Base-by-base conservation (phyloP, 2,888 invertebrate genomes). In the Rhamphomyia laevipes region DNA sequence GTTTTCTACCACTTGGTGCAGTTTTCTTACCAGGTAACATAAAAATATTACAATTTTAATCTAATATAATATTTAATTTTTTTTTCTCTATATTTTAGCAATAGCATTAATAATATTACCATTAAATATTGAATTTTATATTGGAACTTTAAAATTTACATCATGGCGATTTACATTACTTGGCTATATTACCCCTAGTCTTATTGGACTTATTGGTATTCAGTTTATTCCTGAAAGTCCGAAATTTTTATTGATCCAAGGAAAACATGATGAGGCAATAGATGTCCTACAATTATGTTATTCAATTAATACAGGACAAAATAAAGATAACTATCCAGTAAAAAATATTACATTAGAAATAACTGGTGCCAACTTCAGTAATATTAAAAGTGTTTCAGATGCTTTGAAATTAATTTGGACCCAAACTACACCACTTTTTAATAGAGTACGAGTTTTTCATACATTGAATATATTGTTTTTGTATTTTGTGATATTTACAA, bases 91-190 rank as follows among this genome's bases (percentile, higher is more conserved):
- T 9, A 46, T 64, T 67, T n/a, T 64, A 79, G 85, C 77, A 45
- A 63, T 84, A 50, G 82, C 84, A 7, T 82, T 82, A 78, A 62
- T 77, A 1, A 75, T 87, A 11, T 74, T 87, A 1, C 86, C 86
- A 0, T 57, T 74, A 2, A 65, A 73, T 5, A 70, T 78, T 57
- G 65, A 74, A 0, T 56, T 72, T 4, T 67, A 72, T 0, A 63
- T 75, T 47, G 63, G 80, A 38, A 74, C 70, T 45, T 70, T 85
- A 51, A 63, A 65, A 0, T 80, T 81, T 61, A 76, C 80, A 33
- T 82, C 87, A 0, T 90, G 90, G 90, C 74, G 89, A 7, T 62
- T 87, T 6, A 77, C 86, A 50, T 67, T 89, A 3, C 73, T 83
- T 0, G 65, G 81, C 0, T 77, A 84, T 51, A 77, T 80, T 0